A percentile compares a stretch with the other conserved stretches of the same genome.
phyloP scores from a whole-genome alignment of 2,888 invertebrate genomes.

The Tridacna gigas region DNA sequence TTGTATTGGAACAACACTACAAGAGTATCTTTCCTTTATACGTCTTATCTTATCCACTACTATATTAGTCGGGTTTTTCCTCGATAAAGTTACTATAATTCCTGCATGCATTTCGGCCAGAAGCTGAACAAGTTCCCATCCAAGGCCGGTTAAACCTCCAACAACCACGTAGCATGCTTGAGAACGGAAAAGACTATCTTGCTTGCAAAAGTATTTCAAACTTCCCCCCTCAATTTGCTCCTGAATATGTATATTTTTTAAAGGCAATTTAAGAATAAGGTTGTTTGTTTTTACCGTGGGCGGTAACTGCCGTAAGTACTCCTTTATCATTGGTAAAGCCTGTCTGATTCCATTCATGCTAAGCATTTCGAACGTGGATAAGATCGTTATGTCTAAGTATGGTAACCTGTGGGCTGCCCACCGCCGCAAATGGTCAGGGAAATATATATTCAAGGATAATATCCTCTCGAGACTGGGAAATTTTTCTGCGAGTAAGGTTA shows the following conservation, averaged over 20 bases:
- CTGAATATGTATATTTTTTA: neutral
- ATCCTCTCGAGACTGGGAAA: neutral
- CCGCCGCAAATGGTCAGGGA: neutral
- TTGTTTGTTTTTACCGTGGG: neutral
- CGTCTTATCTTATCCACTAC: conserved; percentile 49
- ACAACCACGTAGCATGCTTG: conserved; percentile 67
- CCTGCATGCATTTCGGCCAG: conserved; percentile 69
- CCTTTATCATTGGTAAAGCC: conserved; percentile 1
- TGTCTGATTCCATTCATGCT: neutral
- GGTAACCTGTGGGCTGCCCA: neutral
- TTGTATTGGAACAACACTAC: conserved; percentile 54
- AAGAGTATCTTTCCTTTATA: conserved; percentile 37
- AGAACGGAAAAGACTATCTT: neutral
- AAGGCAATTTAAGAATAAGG: neutral
- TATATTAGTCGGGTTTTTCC: conserved; percentile 52
- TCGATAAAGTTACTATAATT: conserved; percentile 64
- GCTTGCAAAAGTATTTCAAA: neutral
- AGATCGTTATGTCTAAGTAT: neutral
- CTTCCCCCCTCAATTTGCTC: neutral
- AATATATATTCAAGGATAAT: neutral
- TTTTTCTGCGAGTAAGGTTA: neutral
- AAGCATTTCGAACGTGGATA: neutral
- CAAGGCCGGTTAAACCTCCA: conserved; percentile 76
- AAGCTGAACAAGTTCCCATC: conserved; percentile 70
- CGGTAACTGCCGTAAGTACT: neutral